These are phyloP conservation scores for Pagrus major DNA, from an alignment of 2,113 vertebrate genomes.

Conservation along the genomic window DNA sequence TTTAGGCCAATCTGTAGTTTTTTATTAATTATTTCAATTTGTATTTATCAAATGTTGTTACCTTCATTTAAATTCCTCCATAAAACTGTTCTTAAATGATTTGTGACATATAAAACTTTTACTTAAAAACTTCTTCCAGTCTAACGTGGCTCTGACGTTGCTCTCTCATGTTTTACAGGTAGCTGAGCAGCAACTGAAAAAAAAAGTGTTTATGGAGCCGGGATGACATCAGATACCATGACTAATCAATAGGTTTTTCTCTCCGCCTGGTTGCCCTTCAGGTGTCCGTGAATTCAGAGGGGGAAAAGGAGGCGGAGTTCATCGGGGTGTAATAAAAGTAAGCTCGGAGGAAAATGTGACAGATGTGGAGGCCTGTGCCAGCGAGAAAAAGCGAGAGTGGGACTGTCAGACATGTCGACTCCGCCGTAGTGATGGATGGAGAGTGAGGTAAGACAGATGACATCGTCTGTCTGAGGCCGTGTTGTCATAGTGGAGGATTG, in stretches of 20 bases:
- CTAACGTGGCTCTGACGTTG: background rate
- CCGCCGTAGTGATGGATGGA: constrained; percentile 85
- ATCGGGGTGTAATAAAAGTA: constrained; percentile 65
- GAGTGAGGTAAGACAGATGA: constrained; percentile 85
- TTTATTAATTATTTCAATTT: background rate
- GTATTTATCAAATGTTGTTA: background rate
- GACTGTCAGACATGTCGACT: constrained; percentile 86
- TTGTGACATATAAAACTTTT: background rate
- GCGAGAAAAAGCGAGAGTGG: constrained; percentile 81
- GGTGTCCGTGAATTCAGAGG: constrained; percentile 62
- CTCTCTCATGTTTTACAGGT: constrained; percentile 25
- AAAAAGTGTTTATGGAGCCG: constrained; percentile 63
- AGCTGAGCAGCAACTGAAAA: constrained; percentile 25
- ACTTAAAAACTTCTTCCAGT: too few species aligned
- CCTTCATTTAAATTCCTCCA: background rate
- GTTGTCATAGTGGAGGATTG: constrained; percentile 81
- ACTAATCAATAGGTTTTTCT: constrained; percentile 73
- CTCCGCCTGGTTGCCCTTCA: constrained; percentile 70
- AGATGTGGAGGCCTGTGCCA: constrained; percentile 73
- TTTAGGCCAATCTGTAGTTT: background rate
- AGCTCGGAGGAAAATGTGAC: constrained; percentile 75
- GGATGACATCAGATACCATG: constrained; percentile 74
- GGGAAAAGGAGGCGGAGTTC: constrained; percentile 52
- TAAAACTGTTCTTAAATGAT: background rate
- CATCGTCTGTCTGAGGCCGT: constrained; percentile 82